Conservation (phyloP, 2,113 vertebrate genomes). For the Erythrocebus patas region DNA sequence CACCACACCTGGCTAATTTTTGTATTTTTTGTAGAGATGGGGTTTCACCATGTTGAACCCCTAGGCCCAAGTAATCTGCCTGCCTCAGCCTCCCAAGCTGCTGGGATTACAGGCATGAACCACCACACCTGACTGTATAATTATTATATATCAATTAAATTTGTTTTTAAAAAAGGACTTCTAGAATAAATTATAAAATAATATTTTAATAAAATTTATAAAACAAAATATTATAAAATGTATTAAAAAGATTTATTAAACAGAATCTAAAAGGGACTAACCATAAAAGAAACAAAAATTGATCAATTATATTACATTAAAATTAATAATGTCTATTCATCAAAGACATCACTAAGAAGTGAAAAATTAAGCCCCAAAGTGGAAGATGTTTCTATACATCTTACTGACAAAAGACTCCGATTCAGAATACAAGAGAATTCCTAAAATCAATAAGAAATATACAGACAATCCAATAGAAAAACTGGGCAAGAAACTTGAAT, state of each 20-base stretch:
- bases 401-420: neutral
- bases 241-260: neutral
- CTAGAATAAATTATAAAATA: neutral
- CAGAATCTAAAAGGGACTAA: neutral
- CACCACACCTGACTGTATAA: neutral
- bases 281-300: neutral
- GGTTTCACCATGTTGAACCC: too few relatives aligned
- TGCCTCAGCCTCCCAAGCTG: too few relatives aligned
- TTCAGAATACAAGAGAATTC: neutral
- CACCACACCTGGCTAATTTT: too few relatives aligned
- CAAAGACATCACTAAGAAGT: neutral
- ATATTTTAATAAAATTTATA: neutral
- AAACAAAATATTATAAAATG: too few relatives aligned
- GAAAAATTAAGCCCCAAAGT: neutral
- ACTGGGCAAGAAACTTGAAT: neutral
- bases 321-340: conserved; percentile 1
- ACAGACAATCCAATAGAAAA: neutral
- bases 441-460: neutral
- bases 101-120: too few relatives aligned
- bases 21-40: too few relatives aligned
- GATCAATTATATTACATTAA: neutral
- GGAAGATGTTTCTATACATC: neutral
- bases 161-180: neutral
- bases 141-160: neutral
- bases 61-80: too few relatives aligned